Percentiles rank a stretch among this genome's conserved stretches.
phyloP scores from a whole-genome alignment of 1,140 invertebrate species.

The Dermatophagoides farinae region DNA sequence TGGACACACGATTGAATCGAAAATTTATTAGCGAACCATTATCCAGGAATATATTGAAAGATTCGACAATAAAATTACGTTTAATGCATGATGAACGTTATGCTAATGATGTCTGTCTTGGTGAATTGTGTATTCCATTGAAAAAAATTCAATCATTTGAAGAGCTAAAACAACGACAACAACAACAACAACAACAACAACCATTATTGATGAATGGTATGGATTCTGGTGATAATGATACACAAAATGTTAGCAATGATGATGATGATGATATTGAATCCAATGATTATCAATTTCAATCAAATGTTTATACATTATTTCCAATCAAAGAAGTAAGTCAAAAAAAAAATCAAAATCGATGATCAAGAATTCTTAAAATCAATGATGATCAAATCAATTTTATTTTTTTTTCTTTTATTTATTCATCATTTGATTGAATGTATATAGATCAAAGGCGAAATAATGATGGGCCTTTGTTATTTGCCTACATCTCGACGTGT shows the following conservation, averaged over 20 bases:
- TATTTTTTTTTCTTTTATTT: not conserved
- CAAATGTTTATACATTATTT: slow-evolving; percentile 12
- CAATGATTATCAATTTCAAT: not conserved
- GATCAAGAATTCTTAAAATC: not conserved
- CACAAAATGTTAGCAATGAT: too few relatives aligned
- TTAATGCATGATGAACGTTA: slow-evolving; percentile 21
- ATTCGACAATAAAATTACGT: slow-evolving; percentile 17
- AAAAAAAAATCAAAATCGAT: not conserved
- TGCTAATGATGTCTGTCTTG: slow-evolving; percentile 21
- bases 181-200: not conserved
- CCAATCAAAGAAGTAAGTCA: slow-evolving; percentile 11
- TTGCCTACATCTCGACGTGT: slow-evolving; percentile 36
- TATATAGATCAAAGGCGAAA: slow-evolving; percentile 27
- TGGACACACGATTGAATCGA: slow-evolving; percentile 20
- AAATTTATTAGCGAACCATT: slow-evolving; percentile 17
- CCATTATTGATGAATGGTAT: not conserved
- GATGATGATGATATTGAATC: too few relatives aligned
- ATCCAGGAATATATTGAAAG: slow-evolving; percentile 18
- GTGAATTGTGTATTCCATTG: slow-evolving; percentile 18
- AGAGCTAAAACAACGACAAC: slow-evolving; percentile 3
- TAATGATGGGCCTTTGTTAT: slow-evolving; percentile 34
- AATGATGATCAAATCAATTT: not conserved
- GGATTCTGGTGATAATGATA: not conserved
- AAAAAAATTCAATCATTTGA: slow-evolving; percentile 9
- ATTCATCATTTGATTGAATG: not conserved